Conservation (phyloP, 2,113 vertebrate species). For the Rhinolophus ferrumequinum region DNA sequence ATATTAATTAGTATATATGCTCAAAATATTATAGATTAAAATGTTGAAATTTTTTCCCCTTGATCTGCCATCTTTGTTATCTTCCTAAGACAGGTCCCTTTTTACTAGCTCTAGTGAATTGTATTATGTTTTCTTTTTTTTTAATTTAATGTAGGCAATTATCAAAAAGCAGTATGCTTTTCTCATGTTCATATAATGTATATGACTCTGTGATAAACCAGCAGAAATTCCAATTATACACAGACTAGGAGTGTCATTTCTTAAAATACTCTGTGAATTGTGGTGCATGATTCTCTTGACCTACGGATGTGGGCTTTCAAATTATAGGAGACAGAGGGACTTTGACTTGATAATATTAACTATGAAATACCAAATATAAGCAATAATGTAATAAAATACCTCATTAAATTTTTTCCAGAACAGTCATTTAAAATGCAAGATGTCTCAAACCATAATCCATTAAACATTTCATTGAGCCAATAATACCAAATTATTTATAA, state of each 20-base stretch:
- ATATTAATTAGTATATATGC: background rate
- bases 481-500: slow-evolving; percentile 28
- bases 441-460: slow-evolving; percentile 27
- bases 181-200: background rate
- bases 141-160: background rate
- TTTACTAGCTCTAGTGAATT: background rate
- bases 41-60: background rate
- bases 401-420: slow-evolving; percentile 20
- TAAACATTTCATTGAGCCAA: slow-evolving; percentile 19
- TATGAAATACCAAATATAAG: slow-evolving; percentile 9
- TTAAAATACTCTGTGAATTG: background rate
- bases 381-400: background rate
- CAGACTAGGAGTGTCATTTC: background rate
- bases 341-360: background rate
- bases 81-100: background rate
- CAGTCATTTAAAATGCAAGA: slow-evolving; percentile 41
- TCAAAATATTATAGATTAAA: background rate
- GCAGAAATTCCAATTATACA: slow-evolving; percentile 5
- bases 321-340: background rate
- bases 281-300: background rate
- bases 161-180: background rate
- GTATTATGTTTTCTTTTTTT: background rate
- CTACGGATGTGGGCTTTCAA: background rate
- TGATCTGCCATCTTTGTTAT: background rate
- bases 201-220: background rate